Evolutionary conservation across 1,140 invertebrate genomes (phyloP).

Genomic region (Drosophila kanapiae): DNA sequence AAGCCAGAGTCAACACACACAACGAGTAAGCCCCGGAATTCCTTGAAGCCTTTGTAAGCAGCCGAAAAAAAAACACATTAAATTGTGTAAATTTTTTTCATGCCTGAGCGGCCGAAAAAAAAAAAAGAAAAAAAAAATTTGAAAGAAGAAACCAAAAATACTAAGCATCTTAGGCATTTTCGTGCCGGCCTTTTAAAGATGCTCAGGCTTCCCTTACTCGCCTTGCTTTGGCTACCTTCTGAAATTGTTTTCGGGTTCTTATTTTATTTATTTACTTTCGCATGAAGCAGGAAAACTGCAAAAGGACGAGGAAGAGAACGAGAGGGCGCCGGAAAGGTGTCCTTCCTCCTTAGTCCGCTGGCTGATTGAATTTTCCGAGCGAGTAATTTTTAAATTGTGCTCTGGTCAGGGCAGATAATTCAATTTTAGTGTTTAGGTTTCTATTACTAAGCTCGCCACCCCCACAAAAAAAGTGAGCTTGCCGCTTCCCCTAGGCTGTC

Average conservation of each 20-base stretch:
- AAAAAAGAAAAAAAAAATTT: slow-evolving; percentile 17
- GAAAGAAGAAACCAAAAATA: slow-evolving; percentile 44
- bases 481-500: slow-evolving; percentile 23
- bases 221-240: slow-evolving; percentile 37
- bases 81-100: slow-evolving; percentile 68
- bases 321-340: slow-evolving; percentile 46
- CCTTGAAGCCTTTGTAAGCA: slow-evolving; percentile 67
- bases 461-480: slow-evolving; percentile 11
- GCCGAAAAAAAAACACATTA: slow-evolving; percentile 46
- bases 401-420: slow-evolving; percentile 72
- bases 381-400: slow-evolving; percentile 83
- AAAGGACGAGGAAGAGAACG: neutral
- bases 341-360: slow-evolving; percentile 62
- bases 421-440: slow-evolving; percentile 80
- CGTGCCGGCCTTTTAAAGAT: slow-evolving; percentile 62
- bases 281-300: slow-evolving; percentile 35
- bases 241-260: slow-evolving; percentile 75
- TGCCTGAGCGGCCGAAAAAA: slow-evolving; percentile 38
- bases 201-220: slow-evolving; percentile 22
- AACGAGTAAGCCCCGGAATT: slow-evolving; percentile 55
- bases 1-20: slow-evolving; percentile 72
- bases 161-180: slow-evolving; percentile 74
- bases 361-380: slow-evolving; percentile 81
- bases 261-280: slow-evolving; percentile 80
- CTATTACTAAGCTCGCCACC: slow-evolving; percentile 57